Evolutionary conservation across 2,888 invertebrate species (phyloP).

Genomic region (Eupsilia transversa): DNA sequence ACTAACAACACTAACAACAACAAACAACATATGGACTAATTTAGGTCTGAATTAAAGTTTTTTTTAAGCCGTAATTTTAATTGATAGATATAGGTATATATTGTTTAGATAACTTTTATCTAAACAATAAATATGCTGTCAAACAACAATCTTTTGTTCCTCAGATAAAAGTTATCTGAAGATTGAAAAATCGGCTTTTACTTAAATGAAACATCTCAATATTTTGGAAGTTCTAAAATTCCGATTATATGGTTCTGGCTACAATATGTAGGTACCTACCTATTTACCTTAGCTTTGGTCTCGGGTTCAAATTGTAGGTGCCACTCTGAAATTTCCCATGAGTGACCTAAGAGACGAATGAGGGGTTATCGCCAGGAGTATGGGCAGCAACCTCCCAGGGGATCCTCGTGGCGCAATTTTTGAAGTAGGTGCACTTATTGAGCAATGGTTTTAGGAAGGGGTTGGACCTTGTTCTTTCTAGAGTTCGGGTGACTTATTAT

Average conservation of each 20-base stretch:
- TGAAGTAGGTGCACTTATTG: constrained; percentile 20
- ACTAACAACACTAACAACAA: too few relatives aligned
- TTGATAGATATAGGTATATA: too few relatives aligned
- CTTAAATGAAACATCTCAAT: neutral
- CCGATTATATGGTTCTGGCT: neutral
- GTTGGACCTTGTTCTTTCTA: neutral
- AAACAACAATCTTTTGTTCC: too few relatives aligned
- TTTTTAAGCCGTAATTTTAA: too few relatives aligned
- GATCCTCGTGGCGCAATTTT: constrained; percentile 20
- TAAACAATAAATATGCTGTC: neutral
- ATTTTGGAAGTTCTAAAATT: neutral
- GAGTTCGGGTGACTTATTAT: too few relatives aligned
- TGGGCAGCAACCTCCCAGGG: constrained; percentile 21
- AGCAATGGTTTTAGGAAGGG: neutral
- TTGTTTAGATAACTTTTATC: too few relatives aligned
- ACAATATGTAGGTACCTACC: neutral
- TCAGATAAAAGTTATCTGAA: neutral
- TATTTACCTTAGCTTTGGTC: neutral
- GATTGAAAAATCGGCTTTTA: neutral
- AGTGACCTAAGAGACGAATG: constrained; percentile 41
- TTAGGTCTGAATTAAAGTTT: too few relatives aligned
- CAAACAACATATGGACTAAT: too few relatives aligned
- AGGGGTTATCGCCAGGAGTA: constrained; percentile 40
- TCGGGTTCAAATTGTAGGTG: constrained; percentile 36
- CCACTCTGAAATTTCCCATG: constrained; percentile 58